Base-by-base conservation (phyloP, 2,888 invertebrate genomes). In the Gari tellinella region DNA sequence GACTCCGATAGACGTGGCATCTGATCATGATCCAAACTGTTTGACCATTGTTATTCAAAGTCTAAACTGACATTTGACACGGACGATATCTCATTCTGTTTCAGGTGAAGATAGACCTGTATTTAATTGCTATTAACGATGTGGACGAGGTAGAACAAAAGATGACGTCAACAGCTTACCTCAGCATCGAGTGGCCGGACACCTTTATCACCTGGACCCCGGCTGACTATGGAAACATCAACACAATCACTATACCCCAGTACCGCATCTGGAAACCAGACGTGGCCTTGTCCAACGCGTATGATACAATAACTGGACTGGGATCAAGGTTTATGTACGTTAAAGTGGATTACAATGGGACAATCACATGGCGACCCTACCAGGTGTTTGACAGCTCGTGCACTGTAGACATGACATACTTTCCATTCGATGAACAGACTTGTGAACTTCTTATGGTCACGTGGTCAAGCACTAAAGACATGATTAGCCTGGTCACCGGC, bases 241-340 rank as follows among this genome's bases (percentile, higher is more conserved):
- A 62, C 0, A 60, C 65, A 21, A 60, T 83, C 10, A 61, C 72
- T 15, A 17, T 78, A 1, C 67, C 74, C n/a, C 60, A 60, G 19
- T 17, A 37, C 26, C 48, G 60, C 4, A 56, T 82, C 10, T 84
- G 84, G 84, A 84, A 80, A 63, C 84, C 84, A 1, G 84, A 84
- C 38, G 58, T 79, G 5, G 79, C 79, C 17, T 49, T 79, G 3
- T 68, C 75, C 14, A 79, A 79, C 51, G 79, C 79, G 14, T 69
- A 58, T 38, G 75, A 75, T 26, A 69, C 75, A 2, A 66, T 79
- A 5, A 41, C 57, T 25, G 79, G 79, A 12, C 66, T 79, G 1
- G 79, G 79, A 23, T 72, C 75, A 23, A 51, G n/a, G 12, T 79
- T 79, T 45, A 69, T 72, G 19, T 69, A 79, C 26, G 15, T 75